Conservation (phyloP, 2,797 vertebrate species). For the Tympanoctomys barrerae region DNA sequence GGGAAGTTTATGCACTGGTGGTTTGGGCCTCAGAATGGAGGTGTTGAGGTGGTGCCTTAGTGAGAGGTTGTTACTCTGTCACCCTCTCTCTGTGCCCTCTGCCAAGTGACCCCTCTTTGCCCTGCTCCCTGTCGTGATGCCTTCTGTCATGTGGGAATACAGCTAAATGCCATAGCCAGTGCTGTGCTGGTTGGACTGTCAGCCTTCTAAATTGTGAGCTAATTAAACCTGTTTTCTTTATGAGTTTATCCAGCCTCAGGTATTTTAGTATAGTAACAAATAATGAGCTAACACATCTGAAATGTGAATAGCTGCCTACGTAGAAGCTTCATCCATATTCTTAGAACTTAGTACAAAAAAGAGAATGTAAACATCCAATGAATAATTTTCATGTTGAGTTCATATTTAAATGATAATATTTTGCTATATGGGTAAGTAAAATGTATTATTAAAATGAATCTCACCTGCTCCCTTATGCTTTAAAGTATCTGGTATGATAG, state of each 20-base stretch:
- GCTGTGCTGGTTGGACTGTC: neutral
- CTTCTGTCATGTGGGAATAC: neutral
- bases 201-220: neutral
- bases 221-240: neutral
- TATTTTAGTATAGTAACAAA: neutral
- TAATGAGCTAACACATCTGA: neutral
- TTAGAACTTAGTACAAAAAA: neutral
- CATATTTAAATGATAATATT: constrained; percentile 21
- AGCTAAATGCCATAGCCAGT: neutral
- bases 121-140: neutral
- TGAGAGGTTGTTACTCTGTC: neutral
- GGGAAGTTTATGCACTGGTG: too few relatives aligned
- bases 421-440: constrained; percentile 35
- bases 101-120: neutral
- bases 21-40: neutral
- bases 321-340: neutral
- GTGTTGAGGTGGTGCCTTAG: neutral
- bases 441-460: constrained; percentile 40
- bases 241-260: neutral
- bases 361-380: neutral
- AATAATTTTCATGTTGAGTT: constrained; percentile 43
- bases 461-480: neutral
- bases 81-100: neutral
- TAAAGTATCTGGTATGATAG: neutral
- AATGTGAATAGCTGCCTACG: neutral